Evolutionary conservation across 2,888 invertebrate species (phyloP), one percentile per base, ranked within the genome.

Genomic region (Cryptocephalus moraei): DNA sequence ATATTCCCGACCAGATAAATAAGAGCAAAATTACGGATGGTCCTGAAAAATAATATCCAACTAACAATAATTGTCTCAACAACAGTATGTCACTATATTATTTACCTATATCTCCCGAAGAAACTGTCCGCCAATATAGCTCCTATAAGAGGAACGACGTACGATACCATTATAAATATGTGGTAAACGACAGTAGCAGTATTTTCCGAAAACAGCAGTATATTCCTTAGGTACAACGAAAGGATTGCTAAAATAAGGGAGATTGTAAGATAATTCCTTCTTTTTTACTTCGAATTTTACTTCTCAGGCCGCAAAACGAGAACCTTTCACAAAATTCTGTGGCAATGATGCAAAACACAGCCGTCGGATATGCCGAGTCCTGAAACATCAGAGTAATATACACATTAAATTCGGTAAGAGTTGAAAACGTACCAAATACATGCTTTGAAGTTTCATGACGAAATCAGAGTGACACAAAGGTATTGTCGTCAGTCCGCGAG

Each of bases 241-340:
- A 91, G 70, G 55, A 91, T 84, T n/a, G 89, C 88, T 89, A 73
- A 31, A 72, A 70, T 32, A 13, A 4, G 12, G 34, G 36, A 36
- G 6, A 36, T 36, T 11, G 36, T n/a, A 11, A 36, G 6, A 36
- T 11, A 36, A 36, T 12, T 11, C 36, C 4, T 36, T 36, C 4
- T 4, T 36, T 11, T n/a, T 36, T 6, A 6, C 6, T 2, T 22
- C 22, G n/a, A 8, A 50, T 46, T 56, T 56, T 71, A 86, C 86
- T 82, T 75, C 84, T 73, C 62, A 86, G 71, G 50, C 90, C 90
- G 72, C 88, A 90, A 71, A 84, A 91, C 8, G 86, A 87, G 69
- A 90, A 89, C 59, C 90, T 72, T 69, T 90, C 90, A 68, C 89
- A 90, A 71, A 90, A 89, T 66, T 91, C 90, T 54, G 86, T 87